phyloP scores from a whole-genome alignment of 2,888 invertebrate genomes.

The Cephus pulcher region DNA sequence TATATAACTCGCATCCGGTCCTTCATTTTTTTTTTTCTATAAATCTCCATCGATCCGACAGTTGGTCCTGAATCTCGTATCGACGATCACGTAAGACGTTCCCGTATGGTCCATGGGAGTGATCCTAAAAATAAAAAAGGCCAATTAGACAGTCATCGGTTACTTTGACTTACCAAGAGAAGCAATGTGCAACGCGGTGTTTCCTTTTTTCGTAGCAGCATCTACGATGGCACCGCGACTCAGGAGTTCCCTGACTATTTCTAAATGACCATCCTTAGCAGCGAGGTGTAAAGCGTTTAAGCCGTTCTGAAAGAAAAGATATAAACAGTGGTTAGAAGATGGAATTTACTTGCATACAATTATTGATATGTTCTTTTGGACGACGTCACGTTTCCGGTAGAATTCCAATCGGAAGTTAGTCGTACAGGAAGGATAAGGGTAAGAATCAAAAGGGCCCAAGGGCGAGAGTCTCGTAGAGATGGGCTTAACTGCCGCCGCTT shows the following conservation, averaged over 20 bases:
- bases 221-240: conserved; percentile 93
- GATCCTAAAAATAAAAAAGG: neutral
- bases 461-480: neutral
- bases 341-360: neutral
- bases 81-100: neutral
- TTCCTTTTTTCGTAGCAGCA: conserved; percentile 97
- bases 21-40: neutral
- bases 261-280: conserved; percentile 96
- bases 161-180: conserved; percentile 73
- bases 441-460: neutral
- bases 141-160: neutral
- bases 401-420: neutral
- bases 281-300: conserved; percentile 97
- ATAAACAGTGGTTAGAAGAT: neutral
- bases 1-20: neutral
- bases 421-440: neutral
- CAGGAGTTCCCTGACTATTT: conserved; percentile 91
- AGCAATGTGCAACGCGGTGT: conserved; percentile 96
- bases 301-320: conserved; percentile 81
- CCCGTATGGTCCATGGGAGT: neutral
- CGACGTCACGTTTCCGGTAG: neutral
- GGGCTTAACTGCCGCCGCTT: neutral
- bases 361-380: neutral
- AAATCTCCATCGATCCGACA: neutral
- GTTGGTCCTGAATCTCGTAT: neutral